Evolutionary conservation across 2,113 vertebrate genomes (phyloP).

Genomic region (Aegotheles bennettii): DNA sequence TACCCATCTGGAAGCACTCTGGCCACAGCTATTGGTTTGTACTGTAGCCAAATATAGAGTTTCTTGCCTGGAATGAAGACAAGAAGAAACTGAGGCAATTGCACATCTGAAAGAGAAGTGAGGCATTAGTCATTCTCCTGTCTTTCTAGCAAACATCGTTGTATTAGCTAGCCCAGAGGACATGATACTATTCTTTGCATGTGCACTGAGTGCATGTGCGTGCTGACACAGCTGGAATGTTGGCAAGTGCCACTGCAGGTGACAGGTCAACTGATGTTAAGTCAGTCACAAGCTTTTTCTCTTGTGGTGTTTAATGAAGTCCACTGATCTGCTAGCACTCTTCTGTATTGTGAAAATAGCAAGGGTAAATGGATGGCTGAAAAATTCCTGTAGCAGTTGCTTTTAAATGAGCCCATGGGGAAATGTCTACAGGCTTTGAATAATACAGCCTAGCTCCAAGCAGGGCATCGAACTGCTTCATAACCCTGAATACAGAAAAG

Average conservation of each 20-base stretch:
- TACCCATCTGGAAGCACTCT: background rate
- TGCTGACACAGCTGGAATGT: background rate
- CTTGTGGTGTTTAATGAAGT: background rate
- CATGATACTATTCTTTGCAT: fast-evolving
- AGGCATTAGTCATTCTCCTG: background rate
- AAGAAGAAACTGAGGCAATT: background rate
- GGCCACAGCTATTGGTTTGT: background rate
- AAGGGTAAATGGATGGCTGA: background rate
- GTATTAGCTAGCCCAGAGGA: background rate
- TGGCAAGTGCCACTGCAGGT: background rate
- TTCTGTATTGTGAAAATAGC: background rate
- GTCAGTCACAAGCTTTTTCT: background rate
- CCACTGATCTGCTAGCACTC: background rate
- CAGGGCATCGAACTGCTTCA: background rate
- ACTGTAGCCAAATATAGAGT: background rate
- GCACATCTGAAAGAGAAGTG: background rate
- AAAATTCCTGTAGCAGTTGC: background rate
- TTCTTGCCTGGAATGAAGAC: background rate
- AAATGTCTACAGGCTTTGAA: background rate
- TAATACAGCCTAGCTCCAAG: background rate
- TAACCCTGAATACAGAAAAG: background rate
- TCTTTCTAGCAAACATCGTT: background rate
- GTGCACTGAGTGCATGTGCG: fast-evolving
- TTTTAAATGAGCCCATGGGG: background rate
- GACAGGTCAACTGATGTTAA: background rate